Evolutionary conservation across 2,113 vertebrate species (phyloP).

Genomic region (Grammomys dolichurus): DNA sequence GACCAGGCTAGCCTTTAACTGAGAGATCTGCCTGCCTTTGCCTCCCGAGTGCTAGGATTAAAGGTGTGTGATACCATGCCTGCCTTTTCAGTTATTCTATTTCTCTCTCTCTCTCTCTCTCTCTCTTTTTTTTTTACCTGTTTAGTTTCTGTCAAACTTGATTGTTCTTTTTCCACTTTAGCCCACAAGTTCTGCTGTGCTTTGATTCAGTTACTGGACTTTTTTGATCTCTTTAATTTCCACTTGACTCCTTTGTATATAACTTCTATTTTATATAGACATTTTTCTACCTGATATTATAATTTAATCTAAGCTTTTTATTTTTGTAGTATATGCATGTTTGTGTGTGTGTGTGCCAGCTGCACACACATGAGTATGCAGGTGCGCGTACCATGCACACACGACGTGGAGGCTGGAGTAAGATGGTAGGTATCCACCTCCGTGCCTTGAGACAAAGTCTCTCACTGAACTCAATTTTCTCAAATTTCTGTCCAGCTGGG

Average conservation of each 20-base stretch:
- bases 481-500: not conserved
- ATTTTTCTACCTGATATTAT: not conserved
- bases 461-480: too few species aligned
- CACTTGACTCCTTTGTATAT: not conserved
- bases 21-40: not conserved
- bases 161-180: not conserved
- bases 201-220: not conserved
- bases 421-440: not conserved
- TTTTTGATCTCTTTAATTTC: not conserved
- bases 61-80: not conserved
- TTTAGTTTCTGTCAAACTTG: not conserved
- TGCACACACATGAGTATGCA: not conserved
- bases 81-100: not conserved
- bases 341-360: not conserved
- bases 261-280: not conserved
- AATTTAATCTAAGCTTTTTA: not conserved
- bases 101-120: not conserved
- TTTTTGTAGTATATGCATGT: not conserved
- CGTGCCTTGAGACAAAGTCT: not conserved
- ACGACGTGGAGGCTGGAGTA: not conserved
- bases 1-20: not conserved
- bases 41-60: not conserved
- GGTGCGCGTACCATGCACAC: too few species aligned
- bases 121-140: not conserved
- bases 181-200: not conserved